Evolutionary conservation across 1,140 invertebrate species (phyloP), one percentile per base, ranked within the genome.

Genomic region (Lethrus apterus): DNA sequence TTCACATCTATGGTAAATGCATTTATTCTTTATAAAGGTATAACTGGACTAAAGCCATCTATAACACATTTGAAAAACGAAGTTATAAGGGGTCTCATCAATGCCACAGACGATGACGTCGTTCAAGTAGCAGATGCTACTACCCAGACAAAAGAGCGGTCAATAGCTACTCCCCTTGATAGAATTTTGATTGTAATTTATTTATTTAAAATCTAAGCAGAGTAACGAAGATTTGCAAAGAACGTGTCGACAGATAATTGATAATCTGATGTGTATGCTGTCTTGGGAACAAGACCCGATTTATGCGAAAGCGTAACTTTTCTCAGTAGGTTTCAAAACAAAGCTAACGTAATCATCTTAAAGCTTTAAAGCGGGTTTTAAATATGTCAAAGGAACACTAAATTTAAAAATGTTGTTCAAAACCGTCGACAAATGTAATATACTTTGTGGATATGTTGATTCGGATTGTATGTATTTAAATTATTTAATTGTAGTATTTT

Each of bases 261-360:
- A 55, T 26, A 46, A 47, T 36, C 30, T 65, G 0, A 58, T 62
- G 55, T 67, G n/a, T 68, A 66, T 50, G 51, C 53, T 2, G 50
- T 46, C 26, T 18, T 54, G 17, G 51, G 50, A 4, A 60, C 60
- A 5, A 52, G 63, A 48, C 54, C 54, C 62, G 60, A 50, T 48
- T 48, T 63, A 30, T 56, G 45, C 51, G 46, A 23, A 55, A 51
- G 45, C 17, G 42, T 62, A 17, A 54, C 35, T 43, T 55, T 54
- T 35, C 43, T 65, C 1, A 59, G 55, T 34, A 40, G 63, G 32
- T 66, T 46, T 46, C 60, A 64, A 50, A 18, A 44, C 13, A 44
- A 40, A 21, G 51, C 56, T 8, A 46, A 33, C 48, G 42, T 57
- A 35, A 36, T 48, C 20, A 23, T 61, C 17, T 34, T 33, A 56